Base-by-base conservation (phyloP, 2,113 vertebrate genomes). In the Hemibates koningsi region DNA sequence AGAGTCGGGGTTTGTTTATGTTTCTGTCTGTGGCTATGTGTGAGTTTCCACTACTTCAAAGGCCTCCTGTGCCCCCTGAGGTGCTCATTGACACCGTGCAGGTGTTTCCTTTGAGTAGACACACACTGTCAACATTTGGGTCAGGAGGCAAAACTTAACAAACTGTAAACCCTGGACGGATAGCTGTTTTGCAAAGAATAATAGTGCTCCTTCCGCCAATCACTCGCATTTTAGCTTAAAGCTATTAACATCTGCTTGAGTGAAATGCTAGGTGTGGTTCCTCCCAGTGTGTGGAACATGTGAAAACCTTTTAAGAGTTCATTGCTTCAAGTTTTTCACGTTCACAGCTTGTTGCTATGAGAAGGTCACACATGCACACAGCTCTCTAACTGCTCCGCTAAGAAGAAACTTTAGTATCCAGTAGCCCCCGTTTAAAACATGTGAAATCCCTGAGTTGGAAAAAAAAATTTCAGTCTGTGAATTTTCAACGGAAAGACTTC, bases 41-140 rank as follows among this genome's bases (percentile, higher is more conserved):
- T 84, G 90, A 83, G 38, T 93, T 93, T 92, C 86, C 91, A 88
- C 6, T 4, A 80, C 89, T 91, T 94, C 92, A 95, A 94, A 95
- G 88, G 14, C 63, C 12, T 36, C 6, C 56, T 52, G 73, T 56
- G 79, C 79, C 84, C 93, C 88, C 89, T 45, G 81, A 76, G 86
- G 84, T 84, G 87, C 81, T 81, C 86, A 50, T 9, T 83, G 90
- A 90, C 92, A 88, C 86, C 84, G 83, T 10, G 56, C 91, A 92
- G 91, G 92, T 93, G 94, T 92, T 95, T 91, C 88, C 88, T 88
- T 90, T 91, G 52, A 88, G 80, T 19, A 61, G 90, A 90, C 85
- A 85, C 84, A 80, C 76, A 85, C 92, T 92, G 88, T 91, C 83
- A 94, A 92, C 90, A 91, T 93, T 91, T 87, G 19, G 87, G 80